Evolutionary conservation across 1,140 invertebrate species (phyloP).

Genomic region (Monochamus saltuarius): DNA sequence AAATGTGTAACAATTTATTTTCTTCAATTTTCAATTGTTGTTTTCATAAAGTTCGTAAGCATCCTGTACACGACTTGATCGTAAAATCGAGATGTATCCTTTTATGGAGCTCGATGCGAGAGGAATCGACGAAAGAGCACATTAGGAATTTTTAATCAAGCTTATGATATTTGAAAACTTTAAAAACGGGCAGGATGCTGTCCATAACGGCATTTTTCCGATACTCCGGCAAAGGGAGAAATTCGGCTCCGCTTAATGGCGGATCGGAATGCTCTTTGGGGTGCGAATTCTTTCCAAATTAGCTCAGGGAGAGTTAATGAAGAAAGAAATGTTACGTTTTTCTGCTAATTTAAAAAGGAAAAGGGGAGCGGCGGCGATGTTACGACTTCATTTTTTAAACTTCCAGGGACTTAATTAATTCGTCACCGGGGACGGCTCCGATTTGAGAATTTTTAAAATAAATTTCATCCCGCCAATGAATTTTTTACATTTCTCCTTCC

Average conservation of each 20-base stretch:
- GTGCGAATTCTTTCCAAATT: conserved; percentile 50
- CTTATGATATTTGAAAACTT: conserved; percentile 27
- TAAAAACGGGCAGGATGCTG: conserved; percentile 38
- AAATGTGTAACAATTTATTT: too few relatives aligned
- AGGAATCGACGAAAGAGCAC: conserved; percentile 25
- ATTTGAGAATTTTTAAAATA: conserved; percentile 47
- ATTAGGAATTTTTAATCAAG: conserved; percentile 41
- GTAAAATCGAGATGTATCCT: too few relatives aligned
- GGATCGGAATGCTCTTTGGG: conserved; percentile 48
- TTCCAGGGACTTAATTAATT: conserved; percentile 47
- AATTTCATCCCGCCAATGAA: conserved; percentile 42
- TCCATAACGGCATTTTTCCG: conserved; percentile 24
- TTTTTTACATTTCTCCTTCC: conserved; percentile 42
- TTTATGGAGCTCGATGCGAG: not conserved
- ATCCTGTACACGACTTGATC: too few relatives aligned
- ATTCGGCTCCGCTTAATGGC: conserved; percentile 40
- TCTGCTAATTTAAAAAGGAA: conserved; percentile 46
- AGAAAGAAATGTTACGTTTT: conserved; percentile 49
- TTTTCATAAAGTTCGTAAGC: too few relatives aligned
- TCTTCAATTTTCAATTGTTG: too few relatives aligned
- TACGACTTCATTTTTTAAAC: conserved; percentile 43
- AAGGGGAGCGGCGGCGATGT: conserved; percentile 34
- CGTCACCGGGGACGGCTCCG: conserved; percentile 41
- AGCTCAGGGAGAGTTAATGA: conserved; percentile 49
- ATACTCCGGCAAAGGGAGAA: conserved; percentile 34